phyloP scores from a whole-genome alignment of 2,797 vertebrate species.

The Rhinella marina region DNA sequence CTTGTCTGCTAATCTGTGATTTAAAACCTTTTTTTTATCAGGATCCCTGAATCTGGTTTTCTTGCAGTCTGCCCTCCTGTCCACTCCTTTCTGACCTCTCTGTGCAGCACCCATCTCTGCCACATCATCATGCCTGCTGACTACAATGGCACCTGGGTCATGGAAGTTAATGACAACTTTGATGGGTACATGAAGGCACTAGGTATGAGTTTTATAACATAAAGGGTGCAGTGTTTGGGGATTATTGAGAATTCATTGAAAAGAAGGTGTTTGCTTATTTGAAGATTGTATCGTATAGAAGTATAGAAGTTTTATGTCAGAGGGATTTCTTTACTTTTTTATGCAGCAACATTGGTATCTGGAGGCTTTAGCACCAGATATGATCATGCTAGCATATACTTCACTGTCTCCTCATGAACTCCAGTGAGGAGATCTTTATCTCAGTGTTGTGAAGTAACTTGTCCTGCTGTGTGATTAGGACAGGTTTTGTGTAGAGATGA shows the following conservation, averaged over 20 bases:
- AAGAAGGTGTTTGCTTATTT: neutral
- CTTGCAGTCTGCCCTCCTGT: conserved; percentile 51
- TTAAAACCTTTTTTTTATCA: conserved; percentile 74
- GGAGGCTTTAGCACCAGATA: neutral
- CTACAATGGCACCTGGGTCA: conserved; percentile 93
- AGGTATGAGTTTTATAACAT: conserved; percentile 72
- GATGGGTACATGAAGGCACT: conserved; percentile 92
- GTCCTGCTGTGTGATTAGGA: too few species aligned
- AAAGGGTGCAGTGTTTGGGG: neutral
- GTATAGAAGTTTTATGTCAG: too few species aligned
- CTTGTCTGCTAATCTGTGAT: conserved; percentile 66
- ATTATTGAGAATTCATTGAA: neutral
- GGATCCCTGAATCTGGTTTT: conserved; percentile 57
- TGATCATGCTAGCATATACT: neutral
- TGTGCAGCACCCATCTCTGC: neutral
- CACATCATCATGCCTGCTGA: conserved; percentile 84
- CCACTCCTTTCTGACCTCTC: neutral
- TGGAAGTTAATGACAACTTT: conserved; percentile 90
- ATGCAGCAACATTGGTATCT: neutral
- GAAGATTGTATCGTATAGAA: neutral
- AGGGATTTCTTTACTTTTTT: too few species aligned
- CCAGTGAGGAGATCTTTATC: too few species aligned
- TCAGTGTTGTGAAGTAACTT: too few species aligned
- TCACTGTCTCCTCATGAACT: too few species aligned
- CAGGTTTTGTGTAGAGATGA: too few species aligned